phyloP scores from a whole-genome alignment of 2,888 invertebrate genomes.

The Chalcis sispes region DNA sequence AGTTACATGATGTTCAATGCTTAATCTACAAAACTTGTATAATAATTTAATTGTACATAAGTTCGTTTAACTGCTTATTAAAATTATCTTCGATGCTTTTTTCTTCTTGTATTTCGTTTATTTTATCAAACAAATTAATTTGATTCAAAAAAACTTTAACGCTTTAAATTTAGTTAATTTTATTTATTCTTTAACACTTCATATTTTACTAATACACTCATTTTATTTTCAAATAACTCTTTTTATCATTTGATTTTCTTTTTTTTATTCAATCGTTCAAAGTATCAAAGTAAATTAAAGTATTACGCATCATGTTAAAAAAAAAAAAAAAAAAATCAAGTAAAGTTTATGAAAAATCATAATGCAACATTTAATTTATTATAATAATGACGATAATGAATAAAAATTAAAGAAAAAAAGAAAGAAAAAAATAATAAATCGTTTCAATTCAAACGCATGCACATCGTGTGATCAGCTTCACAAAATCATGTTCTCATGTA shows the following conservation, averaged over 20 bases:
- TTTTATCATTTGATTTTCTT: neutral
- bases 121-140: no score
- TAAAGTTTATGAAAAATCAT: slow-evolving; percentile 12
- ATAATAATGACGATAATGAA: no score
- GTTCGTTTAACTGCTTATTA: no score
- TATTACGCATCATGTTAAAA: slow-evolving; percentile 36
- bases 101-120: neutral
- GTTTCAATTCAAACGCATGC: slow-evolving; percentile 38
- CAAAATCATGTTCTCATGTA: slow-evolving; percentile 53
- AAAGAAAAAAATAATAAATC: no score
- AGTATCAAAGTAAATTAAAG: neutral
- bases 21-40: no score
- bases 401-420: neutral
- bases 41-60: no score
- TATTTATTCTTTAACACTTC: no score
- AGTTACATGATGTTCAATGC: slow-evolving; percentile 36
- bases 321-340: slow-evolving; percentile 28
- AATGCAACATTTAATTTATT: slow-evolving; percentile 17
- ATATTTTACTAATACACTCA: no score
- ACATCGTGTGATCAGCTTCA: slow-evolving; percentile 51
- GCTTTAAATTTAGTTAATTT: no score
- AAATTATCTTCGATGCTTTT: no score
- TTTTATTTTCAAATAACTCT: neutral
- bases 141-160: neutral
- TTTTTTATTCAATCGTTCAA: neutral